Conservation (phyloP, 2,113 vertebrate species). For the Dasyprocta punctata region DNA sequence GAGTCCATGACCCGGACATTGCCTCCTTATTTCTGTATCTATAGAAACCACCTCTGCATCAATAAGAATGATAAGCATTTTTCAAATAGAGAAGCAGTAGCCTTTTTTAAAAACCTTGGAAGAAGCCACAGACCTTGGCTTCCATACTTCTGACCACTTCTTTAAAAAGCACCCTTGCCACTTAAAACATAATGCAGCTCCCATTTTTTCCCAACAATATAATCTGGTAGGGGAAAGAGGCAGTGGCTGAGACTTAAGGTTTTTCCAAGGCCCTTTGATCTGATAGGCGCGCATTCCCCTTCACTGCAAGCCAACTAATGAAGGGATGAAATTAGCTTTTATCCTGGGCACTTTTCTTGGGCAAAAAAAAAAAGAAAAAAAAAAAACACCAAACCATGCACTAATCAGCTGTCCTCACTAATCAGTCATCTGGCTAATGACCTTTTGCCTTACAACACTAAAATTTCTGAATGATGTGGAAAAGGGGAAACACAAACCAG, state of each 20-base stretch:
- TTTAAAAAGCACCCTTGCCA: background rate
- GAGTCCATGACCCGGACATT: background rate
- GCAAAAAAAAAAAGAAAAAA: conserved; percentile 90
- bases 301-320: conserved; percentile 94
- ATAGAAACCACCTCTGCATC: background rate
- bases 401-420: conserved; percentile 95
- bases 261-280: conserved; percentile 93
- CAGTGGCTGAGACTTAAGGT: conserved; percentile 83
- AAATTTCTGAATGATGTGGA: conserved; percentile 87
- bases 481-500: conserved; percentile 73
- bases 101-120: background rate
- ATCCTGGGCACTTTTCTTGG: conserved; percentile 92
- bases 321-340: conserved; percentile 95
- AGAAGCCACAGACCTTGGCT: conserved; percentile 4
- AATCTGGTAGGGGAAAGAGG: background rate
- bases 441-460: conserved; percentile 92
- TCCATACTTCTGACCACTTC: conserved; percentile 23
- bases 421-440: conserved; percentile 92
- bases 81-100: background rate
- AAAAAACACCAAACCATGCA: conserved; percentile 88
- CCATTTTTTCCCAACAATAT: conserved; percentile 73
- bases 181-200: conserved; percentile 34
- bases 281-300: conserved; percentile 92
- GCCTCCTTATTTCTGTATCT: background rate
- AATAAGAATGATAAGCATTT: background rate